Base-by-base conservation (phyloP, 2,113 vertebrate genomes). In the Sapayoa aenigma region DNA sequence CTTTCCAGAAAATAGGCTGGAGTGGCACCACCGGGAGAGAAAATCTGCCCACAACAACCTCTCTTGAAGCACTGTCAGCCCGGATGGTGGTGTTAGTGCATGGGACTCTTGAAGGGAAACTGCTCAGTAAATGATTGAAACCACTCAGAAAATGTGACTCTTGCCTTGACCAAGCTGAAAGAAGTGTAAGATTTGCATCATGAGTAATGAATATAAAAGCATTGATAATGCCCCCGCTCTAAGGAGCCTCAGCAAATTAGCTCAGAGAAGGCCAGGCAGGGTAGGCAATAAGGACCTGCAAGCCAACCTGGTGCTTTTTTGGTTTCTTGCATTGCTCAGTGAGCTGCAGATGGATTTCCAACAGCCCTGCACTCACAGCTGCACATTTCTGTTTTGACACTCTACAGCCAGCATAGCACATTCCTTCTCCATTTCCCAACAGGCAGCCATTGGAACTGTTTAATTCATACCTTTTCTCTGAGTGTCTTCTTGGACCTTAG, bases 371-470 rank as follows among this genome's bases (percentile, higher is more conserved):
- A 2, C 12, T 12, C 1, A 2, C 8, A 22, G 65, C 44, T 66
- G 56, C 52, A 47, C 37, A 18, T 28, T 33, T 49, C 49, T 14
- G 19, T 56, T 24, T 18, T 18, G 56, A 37, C 6, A 3, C 60
- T 62, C 42, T n/a, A 56, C 42, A 79, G 59, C 27, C 2, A 1
- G 20, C 9, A 5, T 2, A 16, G n/a, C 12, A 16, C 0, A 0
- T 9, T 66, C 44, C 25, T 53, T 10, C 42, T 37, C 20, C 28
- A 5, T 21, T 65, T 68, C 41, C 65, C 50, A 53, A 5, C 17
- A 20, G 28, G 5, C 16, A 69, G 21, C 4, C 4, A 3, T 1
- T 11, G n/a, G n/a, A 20, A 39, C n/a, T 22, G 8, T 17, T 55
- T 65, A 2, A 2, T 49, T 37, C 37, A 35, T 21, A 18, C 6